Conservation (phyloP, 2,888 invertebrate species). For the Vanessa cardui region DNA sequence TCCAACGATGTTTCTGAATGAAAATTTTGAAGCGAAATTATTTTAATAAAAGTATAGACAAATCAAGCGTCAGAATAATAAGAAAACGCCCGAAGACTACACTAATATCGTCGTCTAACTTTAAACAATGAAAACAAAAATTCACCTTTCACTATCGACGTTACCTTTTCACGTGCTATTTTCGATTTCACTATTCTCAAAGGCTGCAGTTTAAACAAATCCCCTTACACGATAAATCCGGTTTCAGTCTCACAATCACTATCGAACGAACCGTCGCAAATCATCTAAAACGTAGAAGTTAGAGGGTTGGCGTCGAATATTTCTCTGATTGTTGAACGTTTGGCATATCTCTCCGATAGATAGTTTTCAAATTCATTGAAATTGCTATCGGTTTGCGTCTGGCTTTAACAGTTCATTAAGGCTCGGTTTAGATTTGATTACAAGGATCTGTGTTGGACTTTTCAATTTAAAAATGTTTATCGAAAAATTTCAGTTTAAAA, state of each 20-base stretch:
- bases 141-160: no score
- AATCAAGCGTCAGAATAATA: no score
- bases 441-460: background rate
- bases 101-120: no score
- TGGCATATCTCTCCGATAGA: constrained; percentile 4
- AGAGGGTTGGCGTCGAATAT: background rate
- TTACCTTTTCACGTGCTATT: no score
- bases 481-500: no score
- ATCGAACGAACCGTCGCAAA: constrained; percentile 19
- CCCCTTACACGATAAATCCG: background rate
- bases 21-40: no score
- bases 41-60: no score
- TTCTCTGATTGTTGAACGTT: constrained; percentile 1
- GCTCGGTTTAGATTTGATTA: background rate
- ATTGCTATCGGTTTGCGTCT: background rate
- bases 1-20: no score
- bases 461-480: background rate
- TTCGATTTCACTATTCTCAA: no score
- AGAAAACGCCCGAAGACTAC: no score
- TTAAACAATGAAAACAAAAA: no score
- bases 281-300: constrained; percentile 18
- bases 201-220: background rate
- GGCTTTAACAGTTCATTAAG: background rate
- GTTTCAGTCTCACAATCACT: constrained; percentile 13
- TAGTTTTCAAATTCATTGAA: constrained; percentile 1